Evolutionary conservation across 2,113 vertebrate species (phyloP).

Genomic region (Camelus bactrianus): DNA sequence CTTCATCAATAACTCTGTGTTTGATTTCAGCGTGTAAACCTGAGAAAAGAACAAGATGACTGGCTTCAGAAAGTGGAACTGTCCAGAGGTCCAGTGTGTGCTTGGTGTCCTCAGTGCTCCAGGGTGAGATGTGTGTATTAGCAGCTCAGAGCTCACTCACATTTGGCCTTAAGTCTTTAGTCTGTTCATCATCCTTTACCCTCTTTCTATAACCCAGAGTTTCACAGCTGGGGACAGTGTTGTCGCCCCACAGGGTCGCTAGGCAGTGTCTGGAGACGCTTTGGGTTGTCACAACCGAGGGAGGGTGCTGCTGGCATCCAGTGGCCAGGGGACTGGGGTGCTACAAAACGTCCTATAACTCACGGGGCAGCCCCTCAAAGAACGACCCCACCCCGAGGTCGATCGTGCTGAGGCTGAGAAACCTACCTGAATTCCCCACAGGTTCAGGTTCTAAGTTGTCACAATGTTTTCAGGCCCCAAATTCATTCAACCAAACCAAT

Average conservation of each 20-base stretch:
- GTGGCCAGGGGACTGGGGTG: not conserved
- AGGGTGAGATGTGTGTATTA: rapidly evolving
- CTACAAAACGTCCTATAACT: rapidly evolving
- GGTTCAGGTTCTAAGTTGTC: not conserved
- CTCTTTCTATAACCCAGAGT: not conserved
- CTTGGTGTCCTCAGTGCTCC: not conserved
- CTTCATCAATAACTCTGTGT: not conserved
- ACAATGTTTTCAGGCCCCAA: not conserved
- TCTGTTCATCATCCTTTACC: not conserved
- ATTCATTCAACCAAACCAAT: not conserved
- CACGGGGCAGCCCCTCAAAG: not conserved
- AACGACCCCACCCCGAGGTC: rapidly evolving
- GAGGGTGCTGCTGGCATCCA: not conserved
- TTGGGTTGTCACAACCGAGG: not conserved
- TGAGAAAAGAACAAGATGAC: no score
- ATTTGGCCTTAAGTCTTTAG: not conserved
- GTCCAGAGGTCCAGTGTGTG: rapidly evolving
- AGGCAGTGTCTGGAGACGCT: not conserved
- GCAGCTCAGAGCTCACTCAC: not conserved
- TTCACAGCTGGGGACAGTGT: not conserved
- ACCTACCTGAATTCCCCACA: not conserved
- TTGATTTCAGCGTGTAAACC: not conserved
- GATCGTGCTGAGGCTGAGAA: not conserved
- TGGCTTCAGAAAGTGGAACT: not conserved
- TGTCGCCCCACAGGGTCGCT: no score